These are phyloP conservation scores for Meteorus colon DNA, from an alignment of 2,888 invertebrate species.

Conservation along the genomic window DNA sequence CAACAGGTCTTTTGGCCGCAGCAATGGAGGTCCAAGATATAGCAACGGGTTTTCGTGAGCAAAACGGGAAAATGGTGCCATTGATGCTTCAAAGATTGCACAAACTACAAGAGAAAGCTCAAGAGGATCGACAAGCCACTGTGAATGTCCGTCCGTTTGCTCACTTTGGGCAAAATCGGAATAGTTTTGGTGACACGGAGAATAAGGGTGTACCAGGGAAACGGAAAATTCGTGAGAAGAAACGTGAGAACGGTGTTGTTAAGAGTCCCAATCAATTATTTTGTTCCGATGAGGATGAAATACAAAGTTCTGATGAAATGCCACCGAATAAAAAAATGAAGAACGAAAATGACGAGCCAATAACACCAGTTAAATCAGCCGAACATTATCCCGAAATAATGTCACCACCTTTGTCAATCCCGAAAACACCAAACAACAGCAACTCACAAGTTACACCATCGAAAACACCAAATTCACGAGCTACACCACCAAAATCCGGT, in stretches of 20 bases:
- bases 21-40: conserved; percentile 98
- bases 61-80: conserved; percentile 90
- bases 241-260: conserved; percentile 60
- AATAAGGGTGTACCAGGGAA: conserved; percentile 66
- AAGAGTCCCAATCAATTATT: conserved; percentile 56
- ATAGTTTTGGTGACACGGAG: conserved; percentile 59
- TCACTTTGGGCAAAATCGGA: conserved; percentile 72
- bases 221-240: conserved; percentile 65
- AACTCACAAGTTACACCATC: conserved; percentile 56
- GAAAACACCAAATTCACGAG: conserved; percentile 50
- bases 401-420: conserved; percentile 70
- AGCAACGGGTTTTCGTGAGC: conserved; percentile 91
- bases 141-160: conserved; percentile 75
- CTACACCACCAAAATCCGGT: conserved; percentile 46
- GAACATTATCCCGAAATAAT: conserved; percentile 67
- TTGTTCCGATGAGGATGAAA: conserved; percentile 61
- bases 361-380: conserved; percentile 59
- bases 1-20: conserved; percentile 93
- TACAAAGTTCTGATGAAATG: conserved; percentile 55
- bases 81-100: conserved; percentile 89
- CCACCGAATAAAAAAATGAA: conserved; percentile 64
- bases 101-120: conserved; percentile 79
- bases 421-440: conserved; percentile 57
- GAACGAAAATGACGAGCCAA: conserved; percentile 53
- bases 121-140: conserved; percentile 66